Conservation (phyloP, 2,888 invertebrate species). For the Imbricaverruca yamaguchii region DNA sequence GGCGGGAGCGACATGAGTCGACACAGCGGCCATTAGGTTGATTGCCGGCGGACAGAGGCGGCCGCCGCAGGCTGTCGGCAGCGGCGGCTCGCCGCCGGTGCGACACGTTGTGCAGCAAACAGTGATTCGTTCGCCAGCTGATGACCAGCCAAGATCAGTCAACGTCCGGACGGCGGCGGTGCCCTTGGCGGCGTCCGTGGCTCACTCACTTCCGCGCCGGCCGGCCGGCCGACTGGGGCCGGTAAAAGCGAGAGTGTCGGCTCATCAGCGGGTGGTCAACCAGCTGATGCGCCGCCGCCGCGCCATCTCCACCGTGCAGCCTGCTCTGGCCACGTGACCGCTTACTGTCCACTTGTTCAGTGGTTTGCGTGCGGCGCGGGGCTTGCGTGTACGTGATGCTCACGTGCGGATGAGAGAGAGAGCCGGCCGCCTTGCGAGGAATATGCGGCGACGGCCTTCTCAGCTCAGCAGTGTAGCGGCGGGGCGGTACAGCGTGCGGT, state of each 20-base stretch:
- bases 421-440: not conserved
- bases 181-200: not conserved
- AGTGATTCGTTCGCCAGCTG: not conserved
- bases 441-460: not conserved
- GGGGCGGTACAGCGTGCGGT: not conserved
- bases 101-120: too few species aligned
- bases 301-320: too few species aligned
- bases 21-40: too few species aligned
- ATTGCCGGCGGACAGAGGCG: too few species aligned
- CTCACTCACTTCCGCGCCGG: not conserved
- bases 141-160: not conserved
- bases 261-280: not conserved
- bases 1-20: not conserved
- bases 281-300: not conserved
- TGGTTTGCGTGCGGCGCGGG: not conserved
- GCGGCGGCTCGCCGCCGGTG: too few species aligned
- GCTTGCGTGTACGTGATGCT: not conserved
- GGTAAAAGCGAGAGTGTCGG: not conserved
- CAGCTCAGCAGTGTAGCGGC: too few species aligned
- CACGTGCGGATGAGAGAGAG: not conserved
- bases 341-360: not conserved
- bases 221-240: not conserved
- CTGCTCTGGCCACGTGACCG: too few species aligned
- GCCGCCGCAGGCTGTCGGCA: too few species aligned
- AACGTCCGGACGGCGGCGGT: not conserved